Evolutionary conservation across 1,140 invertebrate species (phyloP).

Genomic region (Drosophila kepulauana): DNA sequence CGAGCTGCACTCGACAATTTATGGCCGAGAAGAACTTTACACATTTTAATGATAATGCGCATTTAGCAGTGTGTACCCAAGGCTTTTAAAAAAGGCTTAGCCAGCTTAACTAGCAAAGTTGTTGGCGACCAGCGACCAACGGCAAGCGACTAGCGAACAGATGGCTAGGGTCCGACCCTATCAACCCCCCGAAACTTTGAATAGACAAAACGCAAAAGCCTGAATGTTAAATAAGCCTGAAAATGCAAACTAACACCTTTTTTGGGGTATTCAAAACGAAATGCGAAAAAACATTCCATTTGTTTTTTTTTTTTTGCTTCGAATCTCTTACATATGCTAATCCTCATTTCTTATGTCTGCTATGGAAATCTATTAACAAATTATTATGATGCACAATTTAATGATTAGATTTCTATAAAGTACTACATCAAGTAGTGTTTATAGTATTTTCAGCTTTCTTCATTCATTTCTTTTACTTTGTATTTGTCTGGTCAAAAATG

Average conservation of each 20-base stretch:
- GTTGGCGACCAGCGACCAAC: conserved; percentile 18
- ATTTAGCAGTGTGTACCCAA: conserved; percentile 82
- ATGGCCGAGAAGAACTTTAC: conserved; percentile 74
- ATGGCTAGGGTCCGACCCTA: conserved; percentile 28
- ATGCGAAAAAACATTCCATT: neutral
- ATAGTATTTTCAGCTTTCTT: conserved; percentile 9
- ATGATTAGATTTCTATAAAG: conserved; percentile 11
- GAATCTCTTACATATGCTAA: neutral
- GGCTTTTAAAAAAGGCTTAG: conserved; percentile 82
- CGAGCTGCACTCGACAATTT: conserved; percentile 65
- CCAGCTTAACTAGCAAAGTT: conserved; percentile 82
- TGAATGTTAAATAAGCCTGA: conserved; percentile 76
- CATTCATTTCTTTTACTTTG: neutral
- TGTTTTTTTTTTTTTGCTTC: neutral
- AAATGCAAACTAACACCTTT: conserved; percentile 34
- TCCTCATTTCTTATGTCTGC: neutral
- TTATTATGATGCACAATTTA: conserved; percentile 1
- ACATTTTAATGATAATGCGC: conserved; percentile 84
- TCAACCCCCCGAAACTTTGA: conserved; percentile 34
- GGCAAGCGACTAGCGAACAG: conserved; percentile 10
- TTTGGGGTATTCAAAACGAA: conserved; percentile 3
- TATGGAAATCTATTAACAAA: conserved; percentile 4
- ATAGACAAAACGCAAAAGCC: conserved; percentile 66
- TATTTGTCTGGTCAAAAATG: conserved; percentile 12
- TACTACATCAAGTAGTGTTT: neutral